phyloP scores from a whole-genome alignment of 2,888 invertebrate genomes.

The Apocheima hispidaria region DNA sequence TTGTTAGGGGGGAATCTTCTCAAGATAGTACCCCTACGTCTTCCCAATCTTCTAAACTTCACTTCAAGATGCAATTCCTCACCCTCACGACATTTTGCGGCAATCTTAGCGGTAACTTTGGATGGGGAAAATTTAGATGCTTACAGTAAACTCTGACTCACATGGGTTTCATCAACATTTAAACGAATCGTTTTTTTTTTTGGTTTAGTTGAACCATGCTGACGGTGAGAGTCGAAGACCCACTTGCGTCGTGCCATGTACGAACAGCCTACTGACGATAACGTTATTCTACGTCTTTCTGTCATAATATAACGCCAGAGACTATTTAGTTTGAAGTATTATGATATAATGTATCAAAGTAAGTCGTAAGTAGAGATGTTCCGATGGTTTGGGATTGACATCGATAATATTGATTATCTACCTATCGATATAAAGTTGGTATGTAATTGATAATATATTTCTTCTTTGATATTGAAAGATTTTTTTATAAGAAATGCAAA shows the following conservation, averaged over 20 bases:
- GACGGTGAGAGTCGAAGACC: neutral
- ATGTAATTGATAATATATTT: neutral
- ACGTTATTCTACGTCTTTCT: slow-evolving; percentile 32
- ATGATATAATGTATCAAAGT: slow-evolving; percentile 51
- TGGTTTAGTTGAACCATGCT: no score
- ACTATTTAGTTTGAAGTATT: slow-evolving; percentile 60
- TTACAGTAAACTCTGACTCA: no score
- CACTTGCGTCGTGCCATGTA: neutral
- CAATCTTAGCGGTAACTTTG: no score
- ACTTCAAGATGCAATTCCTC: no score
- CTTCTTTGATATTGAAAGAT: neutral
- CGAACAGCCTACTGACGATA: slow-evolving; percentile 9
- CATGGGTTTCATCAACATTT: no score
- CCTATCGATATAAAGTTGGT: neutral
- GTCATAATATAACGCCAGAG: slow-evolving; percentile 40
- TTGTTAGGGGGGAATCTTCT: no score
- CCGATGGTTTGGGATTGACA: neutral
- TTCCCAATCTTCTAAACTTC: no score
- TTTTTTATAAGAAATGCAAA: no score
- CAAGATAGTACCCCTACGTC: no score
- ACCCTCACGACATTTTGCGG: no score
- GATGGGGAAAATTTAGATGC: no score
- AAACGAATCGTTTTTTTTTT: no score
- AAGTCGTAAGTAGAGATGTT: slow-evolving; percentile 30
- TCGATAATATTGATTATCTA: neutral